These are phyloP conservation scores for Aix galericulata DNA, from an alignment of 2,113 vertebrate species.

Conservation along the genomic window DNA sequence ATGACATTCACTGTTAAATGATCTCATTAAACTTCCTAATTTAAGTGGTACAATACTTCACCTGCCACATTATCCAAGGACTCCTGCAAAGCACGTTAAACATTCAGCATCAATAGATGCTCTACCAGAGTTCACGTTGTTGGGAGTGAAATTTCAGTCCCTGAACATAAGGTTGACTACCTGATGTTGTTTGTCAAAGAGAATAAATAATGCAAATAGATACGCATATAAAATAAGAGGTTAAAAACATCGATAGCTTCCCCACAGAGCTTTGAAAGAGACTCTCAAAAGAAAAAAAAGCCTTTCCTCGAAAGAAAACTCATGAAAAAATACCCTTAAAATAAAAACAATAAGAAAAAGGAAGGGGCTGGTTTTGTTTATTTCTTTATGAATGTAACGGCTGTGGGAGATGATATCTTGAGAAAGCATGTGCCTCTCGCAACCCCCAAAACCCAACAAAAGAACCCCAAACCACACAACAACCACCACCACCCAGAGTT, in stretches of 20 bases:
- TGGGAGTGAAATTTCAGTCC: slow-evolving; percentile 44
- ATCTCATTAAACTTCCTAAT: slow-evolving; percentile 63
- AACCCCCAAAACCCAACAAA: neutral
- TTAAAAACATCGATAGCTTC: neutral
- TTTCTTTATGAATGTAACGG: neutral
- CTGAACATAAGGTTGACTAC: slow-evolving; percentile 58
- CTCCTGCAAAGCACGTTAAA: slow-evolving; percentile 62
- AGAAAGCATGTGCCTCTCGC: neutral
- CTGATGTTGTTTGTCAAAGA: slow-evolving; percentile 14
- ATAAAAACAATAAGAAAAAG: neutral
- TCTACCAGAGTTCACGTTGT: slow-evolving; percentile 18
- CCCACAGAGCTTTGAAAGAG: neutral
- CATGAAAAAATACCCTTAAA: neutral
- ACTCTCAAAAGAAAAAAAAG: neutral
- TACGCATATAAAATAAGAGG: slow-evolving; percentile 14
- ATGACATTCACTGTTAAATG: slow-evolving; percentile 56
- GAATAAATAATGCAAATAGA: slow-evolving; percentile 48
- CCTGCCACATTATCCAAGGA: slow-evolving; percentile 54
- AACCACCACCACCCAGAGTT: too few relatives aligned
- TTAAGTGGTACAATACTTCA: slow-evolving; percentile 63
- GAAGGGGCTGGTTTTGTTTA: neutral
- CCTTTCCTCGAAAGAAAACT: neutral
- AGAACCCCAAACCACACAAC: neutral
- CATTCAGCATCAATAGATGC: slow-evolving; percentile 50
- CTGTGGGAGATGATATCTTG: neutral